Evolutionary conservation across 2,113 vertebrate species (phyloP).

Genomic region (Todiramphus chloris): DNA sequence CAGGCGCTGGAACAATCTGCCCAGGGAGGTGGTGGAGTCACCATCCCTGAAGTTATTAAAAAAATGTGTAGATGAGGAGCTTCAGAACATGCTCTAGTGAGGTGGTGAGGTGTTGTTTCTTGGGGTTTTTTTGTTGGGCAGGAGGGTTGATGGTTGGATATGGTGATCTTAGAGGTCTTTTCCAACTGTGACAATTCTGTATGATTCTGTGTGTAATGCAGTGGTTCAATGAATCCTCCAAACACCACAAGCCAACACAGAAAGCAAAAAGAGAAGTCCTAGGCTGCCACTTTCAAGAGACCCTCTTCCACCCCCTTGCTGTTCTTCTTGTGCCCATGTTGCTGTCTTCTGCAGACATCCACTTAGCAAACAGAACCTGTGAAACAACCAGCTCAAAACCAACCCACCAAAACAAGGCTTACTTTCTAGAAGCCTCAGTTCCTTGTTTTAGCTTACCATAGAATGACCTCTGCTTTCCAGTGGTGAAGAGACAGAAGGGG

Average conservation of each 20-base stretch:
- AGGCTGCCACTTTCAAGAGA: background rate
- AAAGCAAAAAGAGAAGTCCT: background rate
- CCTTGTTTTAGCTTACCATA: background rate
- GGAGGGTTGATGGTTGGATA: too few species aligned
- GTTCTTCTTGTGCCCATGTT: too few species aligned
- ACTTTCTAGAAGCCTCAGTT: background rate
- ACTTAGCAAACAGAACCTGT: background rate
- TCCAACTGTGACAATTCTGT: too few species aligned
- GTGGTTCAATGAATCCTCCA: background rate
- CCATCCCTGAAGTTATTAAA: too few species aligned
- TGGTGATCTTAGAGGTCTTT: too few species aligned
- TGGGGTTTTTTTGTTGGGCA: too few species aligned
- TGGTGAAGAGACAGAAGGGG: background rate
- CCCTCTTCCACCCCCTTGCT: background rate
- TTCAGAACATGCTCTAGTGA: too few species aligned
- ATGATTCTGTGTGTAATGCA: background rate
- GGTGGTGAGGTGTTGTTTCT: too few species aligned
- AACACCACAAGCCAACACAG: background rate
- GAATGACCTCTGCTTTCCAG: background rate
- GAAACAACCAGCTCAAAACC: background rate
- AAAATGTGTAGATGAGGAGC: too few species aligned
- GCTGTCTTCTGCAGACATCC: background rate
- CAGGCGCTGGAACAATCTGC: too few species aligned
- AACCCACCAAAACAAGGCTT: background rate
- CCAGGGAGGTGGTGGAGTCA: too few species aligned